Conservation (phyloP, 2,797 vertebrate species). For the Oophaga sylvatica region DNA sequence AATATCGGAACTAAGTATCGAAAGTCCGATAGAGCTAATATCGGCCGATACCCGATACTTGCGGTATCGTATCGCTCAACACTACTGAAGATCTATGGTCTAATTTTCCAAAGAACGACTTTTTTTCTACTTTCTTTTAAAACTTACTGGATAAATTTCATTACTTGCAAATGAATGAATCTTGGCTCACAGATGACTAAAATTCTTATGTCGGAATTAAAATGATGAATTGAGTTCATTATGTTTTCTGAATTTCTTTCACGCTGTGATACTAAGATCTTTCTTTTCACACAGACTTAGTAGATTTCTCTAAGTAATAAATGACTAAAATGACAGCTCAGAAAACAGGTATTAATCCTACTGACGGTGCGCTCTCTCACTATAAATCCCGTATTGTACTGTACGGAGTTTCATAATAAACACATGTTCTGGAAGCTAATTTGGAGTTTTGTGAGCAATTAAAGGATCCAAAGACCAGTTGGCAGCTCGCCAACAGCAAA, state of each 20-base stretch:
- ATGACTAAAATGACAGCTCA: conserved; percentile 38
- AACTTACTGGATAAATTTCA: background rate
- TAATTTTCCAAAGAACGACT: background rate
- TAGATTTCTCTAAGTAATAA: conserved; percentile 51
- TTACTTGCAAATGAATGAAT: conserved; percentile 26
- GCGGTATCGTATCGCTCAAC: too few species aligned
- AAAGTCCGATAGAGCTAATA: too few species aligned
- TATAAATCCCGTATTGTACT: conserved; percentile 33
- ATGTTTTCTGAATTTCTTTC: conserved; percentile 33
- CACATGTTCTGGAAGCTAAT: background rate
- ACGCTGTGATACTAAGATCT: conserved; percentile 32
- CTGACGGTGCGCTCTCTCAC: conserved; percentile 5
- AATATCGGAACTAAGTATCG: too few species aligned
- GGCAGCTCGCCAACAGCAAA: conserved; percentile 4
- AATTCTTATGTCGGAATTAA: conserved; percentile 37
- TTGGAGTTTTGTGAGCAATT: conserved; percentile 38
- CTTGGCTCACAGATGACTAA: conserved; percentile 5
- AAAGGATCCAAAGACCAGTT: background rate
- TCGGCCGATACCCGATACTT: too few species aligned
- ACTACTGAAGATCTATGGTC: background rate
- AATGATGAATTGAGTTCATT: conserved; percentile 46
- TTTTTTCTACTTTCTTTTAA: background rate
- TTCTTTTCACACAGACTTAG: conserved; percentile 29
- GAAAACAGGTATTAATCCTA: conserved; percentile 43
- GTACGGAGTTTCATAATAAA: conserved; percentile 15